Conservation (phyloP, 2,888 invertebrate genomes). For the Troides helena region DNA sequence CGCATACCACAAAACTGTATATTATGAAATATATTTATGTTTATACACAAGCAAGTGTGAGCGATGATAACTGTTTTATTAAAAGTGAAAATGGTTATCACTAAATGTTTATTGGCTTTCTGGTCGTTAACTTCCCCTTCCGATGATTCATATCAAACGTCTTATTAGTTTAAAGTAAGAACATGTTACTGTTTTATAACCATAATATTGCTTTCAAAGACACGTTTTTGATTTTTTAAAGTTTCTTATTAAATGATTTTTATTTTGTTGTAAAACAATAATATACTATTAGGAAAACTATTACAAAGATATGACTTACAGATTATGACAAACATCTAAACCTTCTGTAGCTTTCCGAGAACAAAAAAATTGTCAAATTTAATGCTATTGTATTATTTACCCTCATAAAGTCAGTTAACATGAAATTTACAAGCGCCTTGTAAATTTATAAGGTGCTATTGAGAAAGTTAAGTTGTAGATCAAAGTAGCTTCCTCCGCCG, state of each 20-base stretch:
- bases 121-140: no score
- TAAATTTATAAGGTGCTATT: slow-evolving; percentile 63
- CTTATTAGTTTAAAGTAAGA: no score
- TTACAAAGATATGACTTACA: background rate
- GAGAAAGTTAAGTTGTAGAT: slow-evolving; percentile 61
- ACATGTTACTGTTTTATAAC: no score
- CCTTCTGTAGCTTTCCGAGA: slow-evolving; percentile 47
- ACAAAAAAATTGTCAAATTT: slow-evolving; percentile 58
- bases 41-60: no score
- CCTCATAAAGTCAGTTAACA: slow-evolving; percentile 54
- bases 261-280: no score
- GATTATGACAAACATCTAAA: background rate
- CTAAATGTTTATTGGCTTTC: no score
- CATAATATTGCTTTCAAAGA: no score
- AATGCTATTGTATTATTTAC: slow-evolving; percentile 62
- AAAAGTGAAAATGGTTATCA: no score
- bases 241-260: no score
- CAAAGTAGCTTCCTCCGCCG: slow-evolving; percentile 48
- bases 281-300: background rate
- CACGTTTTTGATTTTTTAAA: no score
- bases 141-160: no score
- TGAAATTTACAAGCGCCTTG: slow-evolving; percentile 51
- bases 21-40: background rate
- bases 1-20: background rate
- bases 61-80: no score